phyloP scores from a whole-genome alignment of 1,140 invertebrate genomes.

The Elymnias hypermnestra region DNA sequence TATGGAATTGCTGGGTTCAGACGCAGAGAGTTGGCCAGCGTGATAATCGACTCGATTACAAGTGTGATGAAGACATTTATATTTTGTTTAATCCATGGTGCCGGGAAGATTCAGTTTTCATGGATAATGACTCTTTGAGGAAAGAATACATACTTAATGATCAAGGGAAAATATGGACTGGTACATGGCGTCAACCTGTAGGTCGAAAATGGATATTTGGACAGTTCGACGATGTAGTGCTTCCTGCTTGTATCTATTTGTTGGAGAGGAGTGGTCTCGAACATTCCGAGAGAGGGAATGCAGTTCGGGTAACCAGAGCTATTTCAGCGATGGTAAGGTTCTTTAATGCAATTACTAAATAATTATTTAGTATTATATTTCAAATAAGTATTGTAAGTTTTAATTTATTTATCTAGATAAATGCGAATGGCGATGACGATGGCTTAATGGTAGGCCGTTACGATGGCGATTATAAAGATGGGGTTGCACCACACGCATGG shows the following conservation, averaged over 20 bases:
- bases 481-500: constrained; percentile 81
- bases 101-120: constrained; percentile 81
- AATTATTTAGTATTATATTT: too few species aligned
- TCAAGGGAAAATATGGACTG: constrained; percentile 86
- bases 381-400: too few species aligned
- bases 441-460: constrained; percentile 84
- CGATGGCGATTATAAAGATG: constrained; percentile 84
- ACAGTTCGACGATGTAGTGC: constrained; percentile 82
- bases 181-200: constrained; percentile 79
- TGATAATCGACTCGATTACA: constrained; percentile 75
- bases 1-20: constrained; percentile 81
- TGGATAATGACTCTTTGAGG: constrained; percentile 79
- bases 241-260: constrained; percentile 80
- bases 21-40: constrained; percentile 76
- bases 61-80: constrained; percentile 80
- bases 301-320: constrained; percentile 81
- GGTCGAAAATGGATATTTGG: constrained; percentile 86
- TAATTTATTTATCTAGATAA: constrained; percentile 75
- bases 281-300: constrained; percentile 81
- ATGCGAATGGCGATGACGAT: constrained; percentile 78
- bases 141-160: constrained; percentile 87
- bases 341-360: too few species aligned
- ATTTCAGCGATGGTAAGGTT: constrained; percentile 84
- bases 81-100: constrained; percentile 91
- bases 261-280: constrained; percentile 79